A percentile compares a stretch with the other conserved stretches of the same genome.
Conservation (phyloP, 2,888 invertebrate species). For the Drosophila kanekoi region DNA sequence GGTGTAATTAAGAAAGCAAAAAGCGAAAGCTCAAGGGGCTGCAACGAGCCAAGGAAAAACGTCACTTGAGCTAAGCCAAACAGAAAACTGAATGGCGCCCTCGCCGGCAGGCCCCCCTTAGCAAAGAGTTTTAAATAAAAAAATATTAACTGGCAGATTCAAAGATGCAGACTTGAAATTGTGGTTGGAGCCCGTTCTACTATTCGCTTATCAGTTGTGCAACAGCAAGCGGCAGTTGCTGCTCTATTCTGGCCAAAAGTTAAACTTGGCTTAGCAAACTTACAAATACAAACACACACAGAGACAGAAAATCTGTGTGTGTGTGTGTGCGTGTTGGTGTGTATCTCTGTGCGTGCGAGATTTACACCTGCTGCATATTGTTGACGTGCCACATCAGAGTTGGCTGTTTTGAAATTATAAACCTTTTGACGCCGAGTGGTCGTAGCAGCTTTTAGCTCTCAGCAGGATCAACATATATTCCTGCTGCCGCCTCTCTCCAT, state of each 20-base stretch:
- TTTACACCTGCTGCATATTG: constrained; percentile 71
- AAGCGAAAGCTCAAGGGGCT: constrained; percentile 56
- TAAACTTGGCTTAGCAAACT: constrained; percentile 61
- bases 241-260: constrained; percentile 53
- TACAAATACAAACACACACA: constrained; percentile 26
- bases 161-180: constrained; percentile 52
- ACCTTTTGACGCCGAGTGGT: constrained; percentile 64
- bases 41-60: constrained; percentile 50
- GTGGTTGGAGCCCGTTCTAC: constrained; percentile 34
- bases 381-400: constrained; percentile 67
- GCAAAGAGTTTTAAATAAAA: constrained; percentile 46
- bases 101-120: not conserved
- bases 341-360: constrained; percentile 37
- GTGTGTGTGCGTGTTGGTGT: constrained; percentile 10
- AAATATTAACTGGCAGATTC: constrained; percentile 59
- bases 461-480: constrained; percentile 38
- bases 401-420: constrained; percentile 69
- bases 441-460: constrained; percentile 42
- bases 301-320: not conserved
- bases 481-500: constrained; percentile 3
- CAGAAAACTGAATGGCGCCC: constrained; percentile 40
- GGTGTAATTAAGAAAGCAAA: constrained; percentile 71
- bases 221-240: constrained; percentile 49
- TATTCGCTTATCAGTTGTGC: constrained; percentile 56
- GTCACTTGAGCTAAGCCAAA: constrained; percentile 53